Evolutionary conservation across 2,888 invertebrate species (phyloP).

Genomic region (Epinotia bilunana): DNA sequence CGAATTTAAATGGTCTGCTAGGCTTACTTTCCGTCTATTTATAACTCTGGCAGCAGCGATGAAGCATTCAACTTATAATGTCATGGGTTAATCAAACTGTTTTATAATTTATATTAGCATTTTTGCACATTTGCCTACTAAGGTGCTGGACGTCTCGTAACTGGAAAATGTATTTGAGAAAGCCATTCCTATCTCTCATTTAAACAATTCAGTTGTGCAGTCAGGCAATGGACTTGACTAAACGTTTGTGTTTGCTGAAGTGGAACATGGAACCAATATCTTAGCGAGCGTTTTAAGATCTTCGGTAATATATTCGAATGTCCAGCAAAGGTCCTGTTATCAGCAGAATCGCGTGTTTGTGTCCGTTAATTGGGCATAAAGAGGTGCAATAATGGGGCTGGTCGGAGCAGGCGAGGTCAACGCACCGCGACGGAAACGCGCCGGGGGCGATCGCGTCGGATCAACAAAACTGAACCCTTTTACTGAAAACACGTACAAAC

Average conservation of each 20-base stretch:
- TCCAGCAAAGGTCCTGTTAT: conserved; percentile 40
- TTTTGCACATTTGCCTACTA: neutral
- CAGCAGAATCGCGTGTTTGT: conserved; percentile 46
- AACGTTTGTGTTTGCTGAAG: conserved; percentile 4
- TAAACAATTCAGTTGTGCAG: conserved; percentile 6
- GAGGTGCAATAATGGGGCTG: conserved; percentile 53
- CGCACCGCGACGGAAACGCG: conserved; percentile 54
- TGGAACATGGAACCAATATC: conserved; percentile 19
- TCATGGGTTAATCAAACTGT: conserved; percentile 1
- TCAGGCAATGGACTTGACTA: neutral
- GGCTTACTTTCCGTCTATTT: neutral
- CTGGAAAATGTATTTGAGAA: neutral
- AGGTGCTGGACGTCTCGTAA: neutral
- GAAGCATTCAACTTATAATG: neutral
- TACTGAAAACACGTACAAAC: conserved; percentile 43
- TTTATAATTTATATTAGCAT: neutral
- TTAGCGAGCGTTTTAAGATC: conserved; percentile 26
- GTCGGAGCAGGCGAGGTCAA: conserved; percentile 50
- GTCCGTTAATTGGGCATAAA: conserved; percentile 58
- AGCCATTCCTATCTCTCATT: neutral
- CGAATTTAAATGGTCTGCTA: neutral
- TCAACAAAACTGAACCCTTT: conserved; percentile 40
- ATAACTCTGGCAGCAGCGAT: no score
- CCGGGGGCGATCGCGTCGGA: conserved; percentile 51
- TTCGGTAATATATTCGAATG: conserved; percentile 36